Evolutionary conservation across 1,140 invertebrate genomes (phyloP).

Genomic region (Diplogasteroides magnus): DNA sequence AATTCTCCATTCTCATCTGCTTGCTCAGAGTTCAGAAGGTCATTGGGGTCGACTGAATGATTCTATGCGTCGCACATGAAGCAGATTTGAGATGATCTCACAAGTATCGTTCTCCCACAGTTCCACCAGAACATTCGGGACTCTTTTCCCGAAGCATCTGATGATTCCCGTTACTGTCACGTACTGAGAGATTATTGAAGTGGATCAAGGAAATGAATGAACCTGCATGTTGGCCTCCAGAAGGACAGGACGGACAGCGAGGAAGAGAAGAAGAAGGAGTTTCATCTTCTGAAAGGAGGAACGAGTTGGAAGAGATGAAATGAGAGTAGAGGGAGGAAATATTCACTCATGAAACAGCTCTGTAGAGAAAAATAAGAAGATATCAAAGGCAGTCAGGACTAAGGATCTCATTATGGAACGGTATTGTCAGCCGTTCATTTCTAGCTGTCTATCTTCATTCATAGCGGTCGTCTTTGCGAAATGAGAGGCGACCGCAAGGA

Average conservation of each 20-base stretch:
- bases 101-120: conserved; percentile 31
- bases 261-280: neutral
- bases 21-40: neutral
- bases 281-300: too few species aligned
- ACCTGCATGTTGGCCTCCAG: neutral
- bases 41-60: neutral
- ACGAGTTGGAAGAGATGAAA: too few species aligned
- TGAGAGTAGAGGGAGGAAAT: too few species aligned
- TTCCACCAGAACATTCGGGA: conserved; percentile 23
- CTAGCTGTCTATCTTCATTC: too few species aligned
- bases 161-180: conserved; percentile 23
- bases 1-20: neutral
- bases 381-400: too few species aligned
- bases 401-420: too few species aligned
- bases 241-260: neutral
- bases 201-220: too few species aligned
- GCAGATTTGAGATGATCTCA: conserved; percentile 5
- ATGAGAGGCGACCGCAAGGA: too few species aligned
- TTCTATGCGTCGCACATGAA: neutral
- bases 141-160: conserved; percentile 20
- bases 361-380: too few species aligned
- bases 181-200: conserved; percentile 5
- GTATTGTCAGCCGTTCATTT: too few species aligned
- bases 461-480: too few species aligned
- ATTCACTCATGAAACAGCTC: too few species aligned